phyloP scores from a whole-genome alignment of 2,888 invertebrate species.

The Amblyjoppa proteus region DNA sequence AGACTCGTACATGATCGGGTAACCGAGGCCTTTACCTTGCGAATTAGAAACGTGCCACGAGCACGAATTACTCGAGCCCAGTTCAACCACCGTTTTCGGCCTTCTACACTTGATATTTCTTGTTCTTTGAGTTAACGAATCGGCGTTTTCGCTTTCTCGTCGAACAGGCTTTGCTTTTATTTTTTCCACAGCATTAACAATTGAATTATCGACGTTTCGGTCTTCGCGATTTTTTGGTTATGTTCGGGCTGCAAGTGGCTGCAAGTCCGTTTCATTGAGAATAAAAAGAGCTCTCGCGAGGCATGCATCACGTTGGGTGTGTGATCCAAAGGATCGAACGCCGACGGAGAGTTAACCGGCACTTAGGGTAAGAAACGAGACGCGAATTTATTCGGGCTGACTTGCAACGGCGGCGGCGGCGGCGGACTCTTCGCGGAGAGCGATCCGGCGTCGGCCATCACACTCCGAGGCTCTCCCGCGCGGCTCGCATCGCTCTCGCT shows the following conservation, averaged over 20 bases:
- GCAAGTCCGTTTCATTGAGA: not conserved
- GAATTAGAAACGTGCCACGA: not conserved
- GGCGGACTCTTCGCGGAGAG: slow-evolving; percentile 33
- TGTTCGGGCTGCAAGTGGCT: not conserved
- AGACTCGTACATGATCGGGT: too few relatives aligned
- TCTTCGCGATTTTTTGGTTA: slow-evolving; percentile 1
- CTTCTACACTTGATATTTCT: not conserved
- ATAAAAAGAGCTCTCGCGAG: slow-evolving; percentile 1
- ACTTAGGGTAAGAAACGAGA: slow-evolving; percentile 66
- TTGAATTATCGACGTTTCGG: not conserved
- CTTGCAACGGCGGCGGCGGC: slow-evolving; percentile 2
- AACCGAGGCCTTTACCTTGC: too few relatives aligned
- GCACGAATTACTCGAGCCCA: not conserved
- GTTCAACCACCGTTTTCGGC: not conserved
- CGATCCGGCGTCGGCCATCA: slow-evolving; percentile 62
- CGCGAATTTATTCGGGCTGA: slow-evolving; percentile 66
- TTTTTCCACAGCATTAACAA: not conserved
- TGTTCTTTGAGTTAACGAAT: not conserved
- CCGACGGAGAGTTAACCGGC: slow-evolving; percentile 60
- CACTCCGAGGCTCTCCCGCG: slow-evolving; percentile 36
- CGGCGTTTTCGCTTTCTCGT: not conserved
- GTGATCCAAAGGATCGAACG: slow-evolving; percentile 56
- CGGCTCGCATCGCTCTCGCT: not conserved
- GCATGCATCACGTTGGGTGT: slow-evolving; percentile 30
- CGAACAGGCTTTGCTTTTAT: too few relatives aligned